Percentiles rank a stretch among this genome's conserved stretches.
Conservation (phyloP, 2,888 invertebrate genomes). For the Plagodis pulveraria region DNA sequence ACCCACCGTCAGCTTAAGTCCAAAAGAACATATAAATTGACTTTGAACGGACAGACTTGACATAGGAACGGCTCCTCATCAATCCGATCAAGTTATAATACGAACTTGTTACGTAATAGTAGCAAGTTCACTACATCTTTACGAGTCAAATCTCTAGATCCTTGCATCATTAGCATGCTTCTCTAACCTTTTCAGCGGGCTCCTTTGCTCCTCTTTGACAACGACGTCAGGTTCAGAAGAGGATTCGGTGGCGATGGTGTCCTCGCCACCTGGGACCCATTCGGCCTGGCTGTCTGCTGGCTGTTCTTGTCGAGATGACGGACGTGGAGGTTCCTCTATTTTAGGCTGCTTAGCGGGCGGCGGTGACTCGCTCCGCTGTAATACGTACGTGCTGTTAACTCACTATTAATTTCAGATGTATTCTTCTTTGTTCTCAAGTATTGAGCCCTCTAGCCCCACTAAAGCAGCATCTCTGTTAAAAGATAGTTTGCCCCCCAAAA, state of each 20-base stretch:
- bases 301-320: slow-evolving; percentile 46
- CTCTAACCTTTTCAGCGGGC: slow-evolving; percentile 70
- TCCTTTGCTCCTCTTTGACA: slow-evolving; percentile 65
- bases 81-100: no score
- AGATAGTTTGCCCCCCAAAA: no score
- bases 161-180: neutral
- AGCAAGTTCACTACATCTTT: no score
- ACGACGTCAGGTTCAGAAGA: slow-evolving; percentile 49
- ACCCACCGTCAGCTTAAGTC: no score
- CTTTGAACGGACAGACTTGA: no score
- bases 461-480: no score
- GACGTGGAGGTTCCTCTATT: slow-evolving; percentile 38
- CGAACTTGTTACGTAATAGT: no score
- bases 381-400: neutral
- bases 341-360: slow-evolving; percentile 54
- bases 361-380: slow-evolving; percentile 73
- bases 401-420: neutral
- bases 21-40: no score
- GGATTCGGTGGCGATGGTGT: slow-evolving; percentile 66
- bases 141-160: no score
- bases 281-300: slow-evolving; percentile 56
- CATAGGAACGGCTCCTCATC: no score
- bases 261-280: slow-evolving; percentile 73
- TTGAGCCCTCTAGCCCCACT: no score
- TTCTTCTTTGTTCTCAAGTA: neutral